Evolutionary conservation across 2,797 vertebrate species (phyloP).

Genomic region (Peromyscus aztecus): DNA sequence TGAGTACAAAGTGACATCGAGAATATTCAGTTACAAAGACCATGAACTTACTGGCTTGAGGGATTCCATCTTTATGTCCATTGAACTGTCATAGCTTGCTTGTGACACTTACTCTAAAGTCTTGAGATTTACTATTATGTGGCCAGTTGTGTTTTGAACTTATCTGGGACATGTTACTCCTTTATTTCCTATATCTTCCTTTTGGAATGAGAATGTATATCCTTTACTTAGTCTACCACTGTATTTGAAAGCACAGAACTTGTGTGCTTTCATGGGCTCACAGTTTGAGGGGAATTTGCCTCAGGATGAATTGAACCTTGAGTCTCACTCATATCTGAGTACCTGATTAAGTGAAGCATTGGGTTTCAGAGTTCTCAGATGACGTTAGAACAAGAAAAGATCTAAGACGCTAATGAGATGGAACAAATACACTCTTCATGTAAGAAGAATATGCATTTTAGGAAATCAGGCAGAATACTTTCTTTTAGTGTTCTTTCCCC

Average conservation of each 20-base stretch:
- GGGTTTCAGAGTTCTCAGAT: background rate
- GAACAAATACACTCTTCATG: background rate
- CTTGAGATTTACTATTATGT: background rate
- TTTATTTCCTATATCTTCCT: background rate
- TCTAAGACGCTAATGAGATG: background rate
- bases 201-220: background rate
- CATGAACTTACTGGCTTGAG: background rate
- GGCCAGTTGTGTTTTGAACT: background rate
- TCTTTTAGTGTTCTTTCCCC: background rate
- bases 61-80: background rate
- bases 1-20: background rate
- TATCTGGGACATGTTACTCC: background rate
- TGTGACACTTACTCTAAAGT: background rate
- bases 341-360: background rate
- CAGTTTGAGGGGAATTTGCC: background rate
- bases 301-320: background rate
- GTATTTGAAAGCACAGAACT: background rate
- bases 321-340: background rate
- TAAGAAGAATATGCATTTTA: background rate
- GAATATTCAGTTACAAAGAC: background rate
- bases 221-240: background rate
- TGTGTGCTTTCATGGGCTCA: background rate
- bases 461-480: background rate
- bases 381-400: background rate
- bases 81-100: background rate